Conservation (phyloP, 2,113 vertebrate species). For the Circaetus cinerascens region DNA sequence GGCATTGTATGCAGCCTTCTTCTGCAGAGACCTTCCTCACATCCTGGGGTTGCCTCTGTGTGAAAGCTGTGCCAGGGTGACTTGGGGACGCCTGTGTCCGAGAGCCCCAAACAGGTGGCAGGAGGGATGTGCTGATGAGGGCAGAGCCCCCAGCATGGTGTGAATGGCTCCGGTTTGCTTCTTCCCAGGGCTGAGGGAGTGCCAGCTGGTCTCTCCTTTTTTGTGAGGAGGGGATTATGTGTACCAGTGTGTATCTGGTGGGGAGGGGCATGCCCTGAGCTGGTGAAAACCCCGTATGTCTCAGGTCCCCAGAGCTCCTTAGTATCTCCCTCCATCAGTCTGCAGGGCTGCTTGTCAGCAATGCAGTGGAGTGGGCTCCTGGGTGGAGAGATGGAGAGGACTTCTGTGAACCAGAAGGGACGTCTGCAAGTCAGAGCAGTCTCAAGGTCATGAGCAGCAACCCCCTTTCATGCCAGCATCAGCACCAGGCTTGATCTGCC, state of each 20-base stretch:
- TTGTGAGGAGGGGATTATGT: background rate
- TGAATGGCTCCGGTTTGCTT: background rate
- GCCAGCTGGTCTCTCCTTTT: background rate
- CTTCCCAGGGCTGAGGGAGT: background rate
- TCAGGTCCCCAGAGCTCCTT: background rate
- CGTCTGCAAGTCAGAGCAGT: background rate
- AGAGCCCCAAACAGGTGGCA: background rate
- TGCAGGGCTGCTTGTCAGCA: background rate
- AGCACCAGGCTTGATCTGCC: background rate
- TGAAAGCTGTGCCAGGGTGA: background rate
- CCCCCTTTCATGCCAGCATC: background rate
- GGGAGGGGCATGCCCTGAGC: background rate
- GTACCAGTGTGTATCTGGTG: background rate
- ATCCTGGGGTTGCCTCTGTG: background rate
- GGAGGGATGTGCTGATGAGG: background rate
- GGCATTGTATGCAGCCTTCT: background rate
- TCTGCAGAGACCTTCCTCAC: background rate
- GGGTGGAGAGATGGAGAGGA: background rate
- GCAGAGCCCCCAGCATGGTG: background rate
- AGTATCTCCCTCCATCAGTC: background rate
- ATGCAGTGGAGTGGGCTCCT: background rate
- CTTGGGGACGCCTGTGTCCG: rapidly evolving
- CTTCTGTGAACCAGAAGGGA: background rate
- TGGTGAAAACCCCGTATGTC: background rate
- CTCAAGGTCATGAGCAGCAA: background rate